Evolutionary conservation across 2,113 vertebrate species (phyloP).

Genomic region (Pseudopipra pipra): DNA sequence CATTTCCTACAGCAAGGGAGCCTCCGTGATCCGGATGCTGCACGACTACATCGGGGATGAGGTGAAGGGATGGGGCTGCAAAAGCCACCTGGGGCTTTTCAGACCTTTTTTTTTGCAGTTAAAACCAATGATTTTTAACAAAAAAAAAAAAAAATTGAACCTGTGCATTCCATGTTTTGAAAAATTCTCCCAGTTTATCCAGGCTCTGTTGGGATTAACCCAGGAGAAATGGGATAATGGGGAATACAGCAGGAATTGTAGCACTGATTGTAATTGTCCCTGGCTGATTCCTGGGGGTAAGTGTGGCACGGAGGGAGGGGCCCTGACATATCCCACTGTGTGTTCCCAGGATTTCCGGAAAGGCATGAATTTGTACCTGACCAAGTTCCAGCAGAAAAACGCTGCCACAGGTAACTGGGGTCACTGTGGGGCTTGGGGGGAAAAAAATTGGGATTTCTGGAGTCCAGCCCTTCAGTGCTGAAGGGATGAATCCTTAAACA

Average conservation of each 20-base stretch:
- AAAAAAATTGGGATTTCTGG: neutral
- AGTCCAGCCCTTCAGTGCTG: neutral
- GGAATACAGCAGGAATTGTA: neutral
- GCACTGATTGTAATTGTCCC: too few species aligned
- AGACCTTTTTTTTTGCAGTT: neutral
- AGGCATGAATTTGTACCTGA: slow-evolving; percentile 96
- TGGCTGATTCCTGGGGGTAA: neutral
- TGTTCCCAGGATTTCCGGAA: slow-evolving; percentile 92
- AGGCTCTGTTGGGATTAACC: neutral
- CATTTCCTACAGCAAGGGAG: slow-evolving; percentile 99
- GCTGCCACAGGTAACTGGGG: slow-evolving; percentile 88
- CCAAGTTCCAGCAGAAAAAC: slow-evolving; percentile 97
- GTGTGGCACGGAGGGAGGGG: neutral
- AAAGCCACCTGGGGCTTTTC: neutral
- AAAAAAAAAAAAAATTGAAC: neutral
- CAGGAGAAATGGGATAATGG: neutral
- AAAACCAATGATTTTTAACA: neutral
- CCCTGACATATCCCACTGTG: neutral
- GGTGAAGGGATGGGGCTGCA: slow-evolving; percentile 70
- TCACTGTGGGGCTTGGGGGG: neutral
- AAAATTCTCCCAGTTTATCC: neutral
- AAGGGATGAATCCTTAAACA: neutral
- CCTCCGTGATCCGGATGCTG: slow-evolving; percentile 97
- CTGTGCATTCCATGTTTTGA: rapidly evolving
- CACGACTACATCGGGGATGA: slow-evolving; percentile 97